phyloP scores from a whole-genome alignment of 2,113 vertebrate genomes.

The Solea solea region DNA sequence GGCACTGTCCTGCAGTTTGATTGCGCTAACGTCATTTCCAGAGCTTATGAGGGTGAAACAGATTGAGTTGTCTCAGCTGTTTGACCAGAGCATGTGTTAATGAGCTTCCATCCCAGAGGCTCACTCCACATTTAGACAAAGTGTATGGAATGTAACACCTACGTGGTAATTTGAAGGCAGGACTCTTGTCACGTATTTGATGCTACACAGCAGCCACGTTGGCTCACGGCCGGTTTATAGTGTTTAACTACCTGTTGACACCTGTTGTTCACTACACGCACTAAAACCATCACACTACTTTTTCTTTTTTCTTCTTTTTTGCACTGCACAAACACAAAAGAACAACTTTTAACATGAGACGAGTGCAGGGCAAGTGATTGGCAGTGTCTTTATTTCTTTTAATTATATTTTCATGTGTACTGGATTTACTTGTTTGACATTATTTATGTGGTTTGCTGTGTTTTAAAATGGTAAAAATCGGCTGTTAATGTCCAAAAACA shows the following conservation, averaged over 20 bases:
- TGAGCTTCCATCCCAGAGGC: slow-evolving; percentile 27
- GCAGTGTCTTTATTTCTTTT: no score
- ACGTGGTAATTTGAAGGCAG: slow-evolving; percentile 1
- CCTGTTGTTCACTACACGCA: no score
- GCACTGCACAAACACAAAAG: no score
- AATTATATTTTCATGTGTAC: no score
- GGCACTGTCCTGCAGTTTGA: background rate
- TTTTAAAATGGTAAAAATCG: no score
- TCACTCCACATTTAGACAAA: slow-evolving; percentile 38
- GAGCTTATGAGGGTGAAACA: background rate
- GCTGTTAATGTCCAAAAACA: no score
- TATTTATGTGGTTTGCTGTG: no score
- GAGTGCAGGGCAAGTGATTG: no score
- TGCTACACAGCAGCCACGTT: background rate
- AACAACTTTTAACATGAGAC: no score
- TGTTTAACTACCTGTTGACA: background rate
- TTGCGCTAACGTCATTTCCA: background rate
- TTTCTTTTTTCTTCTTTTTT: no score
- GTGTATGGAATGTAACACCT: slow-evolving; percentile 51
- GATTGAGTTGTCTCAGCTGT: slow-evolving; percentile 17
- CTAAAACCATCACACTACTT: no score
- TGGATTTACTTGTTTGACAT: no score
- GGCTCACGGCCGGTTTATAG: slow-evolving; percentile 7
- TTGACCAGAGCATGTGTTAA: slow-evolving; percentile 30
- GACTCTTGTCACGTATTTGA: slow-evolving; percentile 6